phyloP scores from a whole-genome alignment of 1,140 invertebrate genomes.

The Brachystomella parvula region DNA sequence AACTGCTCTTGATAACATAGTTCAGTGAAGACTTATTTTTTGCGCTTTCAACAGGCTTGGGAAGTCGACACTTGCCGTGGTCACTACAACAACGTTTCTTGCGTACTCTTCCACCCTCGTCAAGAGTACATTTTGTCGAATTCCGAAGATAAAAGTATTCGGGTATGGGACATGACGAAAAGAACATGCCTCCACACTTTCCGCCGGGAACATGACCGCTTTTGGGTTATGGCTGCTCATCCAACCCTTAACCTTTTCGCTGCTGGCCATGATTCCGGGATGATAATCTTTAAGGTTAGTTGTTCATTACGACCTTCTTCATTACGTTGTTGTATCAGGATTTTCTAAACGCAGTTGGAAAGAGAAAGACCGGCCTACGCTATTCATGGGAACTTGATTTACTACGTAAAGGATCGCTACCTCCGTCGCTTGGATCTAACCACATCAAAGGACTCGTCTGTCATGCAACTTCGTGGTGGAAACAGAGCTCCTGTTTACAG shows the following conservation, averaged over 20 bases:
- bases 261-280: constrained; percentile 91
- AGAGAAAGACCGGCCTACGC: constrained; percentile 92
- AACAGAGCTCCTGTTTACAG: constrained; percentile 62
- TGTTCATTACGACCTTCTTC: not conserved
- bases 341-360: constrained; percentile 56
- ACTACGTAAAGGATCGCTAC: constrained; percentile 91
- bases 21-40: constrained; percentile 17
- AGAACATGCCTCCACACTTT: constrained; percentile 93
- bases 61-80: constrained; percentile 98
- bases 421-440: constrained; percentile 87
- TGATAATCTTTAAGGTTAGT: constrained; percentile 62
- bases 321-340: constrained; percentile 8
- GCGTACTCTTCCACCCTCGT: constrained; percentile 92
- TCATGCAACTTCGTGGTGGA: constrained; percentile 84
- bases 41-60: no score
- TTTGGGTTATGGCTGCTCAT: constrained; percentile 92
- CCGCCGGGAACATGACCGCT: constrained; percentile 87
- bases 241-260: constrained; percentile 77
- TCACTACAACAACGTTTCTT: constrained; percentile 99
- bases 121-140: constrained; percentile 96
- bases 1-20: constrained; percentile 9
- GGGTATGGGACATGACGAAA: constrained; percentile 99
- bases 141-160: constrained; percentile 94
- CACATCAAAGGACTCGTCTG: constrained; percentile 80
- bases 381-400: constrained; percentile 84